Base-by-base conservation (phyloP, 1,140 invertebrate genomes). In the Antheraea mylitta region DNA sequence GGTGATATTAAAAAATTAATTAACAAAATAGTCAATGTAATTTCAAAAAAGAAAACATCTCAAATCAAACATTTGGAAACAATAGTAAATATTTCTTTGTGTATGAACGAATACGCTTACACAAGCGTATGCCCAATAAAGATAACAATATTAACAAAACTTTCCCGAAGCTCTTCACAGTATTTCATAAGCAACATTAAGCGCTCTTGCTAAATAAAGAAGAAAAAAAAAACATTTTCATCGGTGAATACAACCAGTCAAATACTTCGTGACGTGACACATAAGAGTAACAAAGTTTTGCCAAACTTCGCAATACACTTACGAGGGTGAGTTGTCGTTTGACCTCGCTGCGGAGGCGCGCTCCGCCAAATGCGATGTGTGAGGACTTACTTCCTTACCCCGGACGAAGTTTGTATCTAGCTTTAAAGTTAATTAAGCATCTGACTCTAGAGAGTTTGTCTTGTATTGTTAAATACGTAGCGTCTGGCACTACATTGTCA, bases 391-490 rank as follows among this genome's bases (percentile, higher is more conserved):
- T 48, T 60, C 69, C 67, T 64, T 61, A 22, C 58, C n/a, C 71
- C 38, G 63, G 63, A 69, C 45, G 45, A 77, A 82, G 74, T 82
- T 84, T 76, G 65, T 73, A 70, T 76, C 77, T 77, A 78, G 74
- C 77, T 82, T 85, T 81, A 80, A 80, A 85, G 77, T 82, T 82
- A 82, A 85, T 85, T 85, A 85, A 83, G 75, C 73, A 71, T 77
- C 72, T 61, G 30, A 61, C 13, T 61, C 19, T 22, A 61, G 19
- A 61, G 19, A 61, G 60, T 22, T 61, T 30, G 60, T 70, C 72
- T 68, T 72, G 73, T 73, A 77, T 68, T 69, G 75, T 73, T 66
- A 73, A 65, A 77, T 77, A 72, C 73, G 73, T 75, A 69, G 67
- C 73, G 71, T 67, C 53, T 38, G 67, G 75, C 60, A 71, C 74